Evolutionary conservation across 2,888 invertebrate genomes (phyloP).

Genomic region (Agriopis marginaria): DNA sequence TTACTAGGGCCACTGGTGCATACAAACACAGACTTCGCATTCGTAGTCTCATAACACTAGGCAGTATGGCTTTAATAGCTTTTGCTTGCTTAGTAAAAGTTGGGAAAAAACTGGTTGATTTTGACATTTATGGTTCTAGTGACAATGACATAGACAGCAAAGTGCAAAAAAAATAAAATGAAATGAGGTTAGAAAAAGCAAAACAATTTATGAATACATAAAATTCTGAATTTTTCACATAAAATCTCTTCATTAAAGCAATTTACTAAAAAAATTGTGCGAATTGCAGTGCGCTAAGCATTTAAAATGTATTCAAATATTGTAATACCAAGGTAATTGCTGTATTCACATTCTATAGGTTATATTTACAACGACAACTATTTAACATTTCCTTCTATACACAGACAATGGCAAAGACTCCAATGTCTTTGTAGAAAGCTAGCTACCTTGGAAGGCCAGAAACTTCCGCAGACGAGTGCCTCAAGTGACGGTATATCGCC

Average conservation of each 20-base stretch:
- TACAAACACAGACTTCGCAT: too few relatives aligned
- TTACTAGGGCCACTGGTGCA: neutral
- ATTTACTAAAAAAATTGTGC: neutral
- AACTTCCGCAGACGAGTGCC: slow-evolving; percentile 63
- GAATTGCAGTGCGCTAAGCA: neutral
- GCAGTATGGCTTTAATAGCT: too few relatives aligned
- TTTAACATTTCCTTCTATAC: slow-evolving; percentile 27
- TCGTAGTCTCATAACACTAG: neutral
- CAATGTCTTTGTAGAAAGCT: slow-evolving; percentile 69
- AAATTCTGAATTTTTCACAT: neutral
- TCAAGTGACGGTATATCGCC: slow-evolving; percentile 79
- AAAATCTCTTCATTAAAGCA: neutral
- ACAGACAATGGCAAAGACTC: slow-evolving; percentile 73
- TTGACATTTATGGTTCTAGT: too few relatives aligned
- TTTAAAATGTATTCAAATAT: slow-evolving; percentile 46
- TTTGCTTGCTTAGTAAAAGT: too few relatives aligned
- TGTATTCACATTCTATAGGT: slow-evolving; percentile 22
- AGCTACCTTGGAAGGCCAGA: slow-evolving; percentile 73
- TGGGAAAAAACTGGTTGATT: too few relatives aligned
- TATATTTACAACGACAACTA: slow-evolving; percentile 13
- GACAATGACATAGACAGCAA: too few relatives aligned
- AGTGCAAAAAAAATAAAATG: neutral
- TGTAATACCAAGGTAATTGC: slow-evolving; percentile 41
- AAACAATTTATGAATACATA: neutral
- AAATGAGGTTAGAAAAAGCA: neutral